Evolutionary conservation across 1,140 invertebrate species (phyloP).

Genomic region (Brevipalpus yothersi): DNA sequence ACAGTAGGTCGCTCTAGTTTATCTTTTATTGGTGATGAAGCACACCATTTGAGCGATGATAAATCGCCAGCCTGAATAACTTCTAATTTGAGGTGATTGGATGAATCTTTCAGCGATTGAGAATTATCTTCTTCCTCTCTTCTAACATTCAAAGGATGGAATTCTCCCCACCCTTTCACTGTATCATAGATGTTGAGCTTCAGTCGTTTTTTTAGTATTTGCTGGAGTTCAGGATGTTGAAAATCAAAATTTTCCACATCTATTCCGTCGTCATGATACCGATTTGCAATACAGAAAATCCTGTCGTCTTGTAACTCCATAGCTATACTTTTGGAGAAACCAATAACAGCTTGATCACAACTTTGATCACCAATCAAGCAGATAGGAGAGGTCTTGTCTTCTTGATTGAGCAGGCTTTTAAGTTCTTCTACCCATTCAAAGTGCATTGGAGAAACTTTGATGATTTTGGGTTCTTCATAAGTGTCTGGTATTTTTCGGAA

Average conservation of each 20-base stretch:
- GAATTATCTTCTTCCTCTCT: slow-evolving; percentile 15
- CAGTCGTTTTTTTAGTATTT: slow-evolving; percentile 19
- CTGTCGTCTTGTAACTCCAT: slow-evolving; percentile 51
- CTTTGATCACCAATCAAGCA: not conserved
- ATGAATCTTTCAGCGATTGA: not conserved
- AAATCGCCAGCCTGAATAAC: slow-evolving; percentile 4
- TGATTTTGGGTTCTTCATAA: not conserved
- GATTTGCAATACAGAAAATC: slow-evolving; percentile 26
- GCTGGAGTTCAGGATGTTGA: not conserved
- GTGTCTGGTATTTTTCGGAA: not conserved
- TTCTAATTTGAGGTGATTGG: no score
- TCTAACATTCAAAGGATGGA: slow-evolving; percentile 16
- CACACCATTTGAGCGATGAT: slow-evolving; percentile 19
- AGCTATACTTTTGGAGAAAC: slow-evolving; percentile 63
- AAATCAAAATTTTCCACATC: not conserved
- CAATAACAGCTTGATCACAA: slow-evolving; percentile 39
- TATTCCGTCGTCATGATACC: not conserved
- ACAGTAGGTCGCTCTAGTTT: slow-evolving; percentile 46
- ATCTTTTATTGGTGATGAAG: no score
- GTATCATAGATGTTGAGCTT: slow-evolving; percentile 4
- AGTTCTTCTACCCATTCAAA: not conserved
- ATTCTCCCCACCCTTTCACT: not conserved
- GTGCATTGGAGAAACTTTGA: not conserved
- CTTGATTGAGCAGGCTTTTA: not conserved
- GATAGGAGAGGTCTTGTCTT: not conserved